phyloP scores from a whole-genome alignment of 2,113 vertebrate genomes.

The Nibea albiflora region DNA sequence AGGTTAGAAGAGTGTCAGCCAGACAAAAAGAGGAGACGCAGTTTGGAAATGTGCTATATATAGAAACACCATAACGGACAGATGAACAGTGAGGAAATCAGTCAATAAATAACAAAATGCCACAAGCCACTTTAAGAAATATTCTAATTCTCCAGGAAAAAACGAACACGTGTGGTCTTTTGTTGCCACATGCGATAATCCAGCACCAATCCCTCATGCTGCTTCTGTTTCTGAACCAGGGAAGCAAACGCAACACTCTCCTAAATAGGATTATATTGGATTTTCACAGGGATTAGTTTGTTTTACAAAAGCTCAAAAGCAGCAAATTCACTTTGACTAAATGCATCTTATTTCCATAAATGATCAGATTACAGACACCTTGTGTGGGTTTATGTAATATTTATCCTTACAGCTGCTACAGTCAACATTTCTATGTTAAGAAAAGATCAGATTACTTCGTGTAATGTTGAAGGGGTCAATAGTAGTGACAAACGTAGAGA shows the following conservation, averaged over 20 bases:
- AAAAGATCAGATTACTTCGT: not conserved
- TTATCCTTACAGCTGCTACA: not conserved
- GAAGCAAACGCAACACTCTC: constrained; percentile 45
- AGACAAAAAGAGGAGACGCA: not conserved
- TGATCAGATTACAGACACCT: constrained; percentile 6
- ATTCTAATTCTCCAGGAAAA: not conserved
- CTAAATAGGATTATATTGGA: constrained; percentile 63
- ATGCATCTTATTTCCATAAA: constrained; percentile 15
- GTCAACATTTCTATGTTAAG: constrained; percentile 5
- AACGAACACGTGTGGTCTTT: not conserved
- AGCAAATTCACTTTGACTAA: constrained; percentile 51
- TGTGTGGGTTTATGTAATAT: not conserved
- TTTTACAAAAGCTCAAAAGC: constrained; percentile 44
- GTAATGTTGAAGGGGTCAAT: not conserved
- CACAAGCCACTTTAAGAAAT: not conserved
- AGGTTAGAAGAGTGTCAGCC: constrained; percentile 1
- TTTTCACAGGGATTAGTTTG: constrained; percentile 62
- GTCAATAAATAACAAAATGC: not conserved
- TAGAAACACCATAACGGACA: not conserved
- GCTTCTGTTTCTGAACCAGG: constrained; percentile 23
- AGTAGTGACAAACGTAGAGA: not conserved
- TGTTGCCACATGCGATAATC: constrained; percentile 15
- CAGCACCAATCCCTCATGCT: constrained; percentile 38
- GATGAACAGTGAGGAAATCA: not conserved
- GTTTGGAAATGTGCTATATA: not conserved